phyloP scores from a whole-genome alignment of 2,888 invertebrate species.

The Sturmia bella region DNA sequence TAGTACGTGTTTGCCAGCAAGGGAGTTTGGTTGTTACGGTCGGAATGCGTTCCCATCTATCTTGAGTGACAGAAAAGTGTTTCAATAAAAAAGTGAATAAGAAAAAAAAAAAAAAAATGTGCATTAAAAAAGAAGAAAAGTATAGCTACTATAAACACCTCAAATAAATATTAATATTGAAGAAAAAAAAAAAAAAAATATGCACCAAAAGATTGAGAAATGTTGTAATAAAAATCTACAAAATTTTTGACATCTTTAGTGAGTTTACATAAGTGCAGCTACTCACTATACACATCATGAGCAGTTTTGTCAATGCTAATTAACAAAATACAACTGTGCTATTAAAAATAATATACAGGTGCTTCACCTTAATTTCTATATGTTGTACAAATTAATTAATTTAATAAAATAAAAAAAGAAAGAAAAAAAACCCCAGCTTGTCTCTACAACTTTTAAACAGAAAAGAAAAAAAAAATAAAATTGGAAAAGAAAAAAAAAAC shows the following conservation, averaged over 20 bases:
- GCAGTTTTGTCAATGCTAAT: conserved; percentile 44
- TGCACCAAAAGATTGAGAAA: background rate
- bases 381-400: conserved; percentile 43
- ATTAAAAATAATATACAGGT: conserved; percentile 56
- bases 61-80: background rate
- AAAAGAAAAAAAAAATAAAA: too few species aligned
- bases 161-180: conserved; percentile 6
- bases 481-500: conserved; percentile 27
- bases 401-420: conserved; percentile 15
- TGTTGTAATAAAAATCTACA: background rate
- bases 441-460: conserved; percentile 24
- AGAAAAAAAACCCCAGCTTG: conserved; percentile 26
- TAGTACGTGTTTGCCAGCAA: conserved; percentile 71
- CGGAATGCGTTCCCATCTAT: conserved; percentile 38
- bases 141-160: background rate
- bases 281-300: conserved; percentile 21
- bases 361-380: conserved; percentile 59
- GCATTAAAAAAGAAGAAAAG: conserved; percentile 14
- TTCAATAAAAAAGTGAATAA: background rate
- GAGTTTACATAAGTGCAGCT: conserved; percentile 62
- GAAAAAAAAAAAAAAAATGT: conserved; percentile 28
- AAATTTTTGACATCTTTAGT: conserved; percentile 32
- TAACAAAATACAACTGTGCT: conserved; percentile 52
- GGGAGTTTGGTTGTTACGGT: conserved; percentile 68
- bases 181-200: conserved; percentile 1